Evolutionary conservation across 2,888 invertebrate species (phyloP), one percentile per base, ranked within the genome.

Genomic region (Brachyopa scutellaris): DNA sequence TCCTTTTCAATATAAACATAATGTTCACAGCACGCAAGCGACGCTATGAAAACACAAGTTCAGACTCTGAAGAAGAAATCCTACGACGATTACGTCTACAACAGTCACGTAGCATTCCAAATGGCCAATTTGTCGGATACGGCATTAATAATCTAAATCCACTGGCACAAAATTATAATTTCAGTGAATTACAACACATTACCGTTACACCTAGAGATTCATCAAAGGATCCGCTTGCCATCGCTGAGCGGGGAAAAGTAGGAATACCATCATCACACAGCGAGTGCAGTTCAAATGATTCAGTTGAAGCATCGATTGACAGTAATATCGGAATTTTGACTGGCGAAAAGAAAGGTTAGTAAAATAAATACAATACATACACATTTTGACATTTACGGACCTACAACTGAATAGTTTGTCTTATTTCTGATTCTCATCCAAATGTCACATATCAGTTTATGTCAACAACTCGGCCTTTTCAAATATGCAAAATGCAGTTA

Each of bases 61-160:
- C 95, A 31, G 95, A 96, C 88, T 95, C 95, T 53, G 95, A 96
- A 87, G 94, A 94, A 88, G 93, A 94, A 40, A 91, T 94, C 84
- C 92, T 93, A 77, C 91, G 93, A 55, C 92, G 93, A 78, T 87
- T 88, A 91, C 91, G 92, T 87, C 86, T 91, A 90, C 88, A 93
- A 89, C 90, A 90, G 87, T 87, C 90, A 87, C 86, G 90, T 86
- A 85, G 91, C 90, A 86, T 87, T 2, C 80, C 86, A 73, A 88
- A 87, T 80, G 87, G 88, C 26, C 87, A 88, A 51, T 87, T 86
- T 55, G 85, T 86, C n/a, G 88, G 87, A 64, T 90, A 90, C 85
- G 89, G 89, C 62, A 87, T 89, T 59, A 88, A 88, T 49, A 86
- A 88, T 64, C 77, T 86, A 59, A 90, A 89, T 86, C 88, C 89